Percentiles rank a stretch among this genome's conserved stretches.
Conservation (phyloP, 2,113 vertebrate genomes). For the Bothrops jararaca region DNA sequence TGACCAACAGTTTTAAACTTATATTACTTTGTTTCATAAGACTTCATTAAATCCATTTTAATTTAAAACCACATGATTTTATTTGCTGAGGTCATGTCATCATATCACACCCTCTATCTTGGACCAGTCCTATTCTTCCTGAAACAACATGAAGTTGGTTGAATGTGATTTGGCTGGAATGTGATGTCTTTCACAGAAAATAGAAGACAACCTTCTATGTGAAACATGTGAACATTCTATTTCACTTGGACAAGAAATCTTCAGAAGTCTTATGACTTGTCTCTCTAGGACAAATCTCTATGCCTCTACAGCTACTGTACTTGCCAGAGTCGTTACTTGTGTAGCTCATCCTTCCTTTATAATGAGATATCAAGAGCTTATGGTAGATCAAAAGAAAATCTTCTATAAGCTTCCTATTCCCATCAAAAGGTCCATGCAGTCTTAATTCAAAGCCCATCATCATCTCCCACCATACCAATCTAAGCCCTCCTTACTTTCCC, state of each 20-base stretch:
- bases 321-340: not conserved
- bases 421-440: not conserved
- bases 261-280: not conserved
- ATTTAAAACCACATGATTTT: not conserved
- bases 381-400: not conserved
- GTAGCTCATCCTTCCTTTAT: not conserved
- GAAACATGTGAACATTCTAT: not conserved
- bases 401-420: not conserved
- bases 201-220: not conserved
- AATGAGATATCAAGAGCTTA: not conserved
- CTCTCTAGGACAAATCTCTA: not conserved
- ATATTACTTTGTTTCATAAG: not conserved
- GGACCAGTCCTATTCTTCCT: not conserved
- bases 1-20: no score
- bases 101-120: not conserved
- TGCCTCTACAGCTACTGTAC: not conserved
- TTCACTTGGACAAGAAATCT: not conserved
- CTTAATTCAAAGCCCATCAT: not conserved
- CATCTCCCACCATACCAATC: not conserved
- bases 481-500: not conserved
- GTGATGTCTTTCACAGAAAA: not conserved
- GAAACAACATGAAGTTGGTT: not conserved
- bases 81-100: not conserved
- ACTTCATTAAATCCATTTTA: not conserved
- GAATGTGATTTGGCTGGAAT: not conserved